phyloP scores from a whole-genome alignment of 2,113 vertebrate genomes.

The Morone saxatilis region DNA sequence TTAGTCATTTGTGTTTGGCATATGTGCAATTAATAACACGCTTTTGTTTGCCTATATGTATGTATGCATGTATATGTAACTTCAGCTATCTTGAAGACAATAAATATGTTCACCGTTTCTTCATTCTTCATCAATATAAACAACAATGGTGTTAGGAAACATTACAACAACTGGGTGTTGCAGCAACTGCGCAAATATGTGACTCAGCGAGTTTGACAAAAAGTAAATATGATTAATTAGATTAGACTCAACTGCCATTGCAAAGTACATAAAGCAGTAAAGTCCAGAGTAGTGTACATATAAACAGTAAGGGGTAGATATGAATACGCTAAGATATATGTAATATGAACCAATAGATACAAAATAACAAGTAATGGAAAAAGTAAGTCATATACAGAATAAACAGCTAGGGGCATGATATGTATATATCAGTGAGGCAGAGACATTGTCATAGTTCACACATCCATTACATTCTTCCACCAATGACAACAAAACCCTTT shows the following conservation, averaged over 20 bases:
- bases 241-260: background rate
- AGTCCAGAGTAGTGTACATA: background rate
- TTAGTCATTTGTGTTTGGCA: slow-evolving; percentile 30
- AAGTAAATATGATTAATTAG: background rate
- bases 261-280: background rate
- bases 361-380: background rate
- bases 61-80: slow-evolving; percentile 57
- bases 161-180: background rate
- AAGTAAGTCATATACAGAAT: background rate
- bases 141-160: background rate
- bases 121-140: slow-evolving; percentile 10
- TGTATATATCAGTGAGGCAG: no score
- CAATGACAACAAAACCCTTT: background rate
- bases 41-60: slow-evolving; percentile 43
- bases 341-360: background rate
- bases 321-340: background rate
- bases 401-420: background rate
- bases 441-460: background rate
- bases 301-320: background rate
- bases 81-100: slow-evolving; percentile 65
- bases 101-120: slow-evolving; percentile 65
- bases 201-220: background rate
- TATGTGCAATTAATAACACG: slow-evolving; percentile 61
- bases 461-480: background rate
- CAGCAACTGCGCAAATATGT: background rate